A percentile compares a stretch with the other conserved stretches of the same genome.
Conservation (phyloP, 2,888 invertebrate genomes). For the Lysandra bellargus region DNA sequence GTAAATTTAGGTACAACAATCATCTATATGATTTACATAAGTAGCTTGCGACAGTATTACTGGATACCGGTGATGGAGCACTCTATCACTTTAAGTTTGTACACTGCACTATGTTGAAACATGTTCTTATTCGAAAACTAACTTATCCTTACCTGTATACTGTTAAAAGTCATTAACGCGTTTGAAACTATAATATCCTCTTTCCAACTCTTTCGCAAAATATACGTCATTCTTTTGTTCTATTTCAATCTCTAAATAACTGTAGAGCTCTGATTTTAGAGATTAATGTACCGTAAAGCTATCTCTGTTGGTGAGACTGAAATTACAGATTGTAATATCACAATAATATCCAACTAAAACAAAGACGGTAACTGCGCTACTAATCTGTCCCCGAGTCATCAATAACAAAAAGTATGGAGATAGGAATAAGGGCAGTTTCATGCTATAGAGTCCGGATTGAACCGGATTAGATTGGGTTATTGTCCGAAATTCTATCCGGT, state of each 20-base stretch:
- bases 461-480: neutral
- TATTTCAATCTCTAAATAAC: neutral
- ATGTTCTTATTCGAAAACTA: no score
- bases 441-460: neutral
- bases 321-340: neutral
- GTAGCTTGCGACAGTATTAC: no score
- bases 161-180: no score
- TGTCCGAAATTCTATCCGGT: no score
- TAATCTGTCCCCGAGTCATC: neutral
- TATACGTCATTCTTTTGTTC: neutral
- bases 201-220: neutral
- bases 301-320: neutral
- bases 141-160: no score
- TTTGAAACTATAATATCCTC: neutral
- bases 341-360: neutral
- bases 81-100: no score
- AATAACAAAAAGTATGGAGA: constrained; percentile 1
- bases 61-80: no score
- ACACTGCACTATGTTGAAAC: no score
- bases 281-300: constrained; percentile 9
- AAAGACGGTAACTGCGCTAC: neutral
- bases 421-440: neutral
- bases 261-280: neutral
- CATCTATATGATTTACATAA: no score
- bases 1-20: no score